phyloP scores from a whole-genome alignment of 2,797 vertebrate species.

The Amniataba percoides region DNA sequence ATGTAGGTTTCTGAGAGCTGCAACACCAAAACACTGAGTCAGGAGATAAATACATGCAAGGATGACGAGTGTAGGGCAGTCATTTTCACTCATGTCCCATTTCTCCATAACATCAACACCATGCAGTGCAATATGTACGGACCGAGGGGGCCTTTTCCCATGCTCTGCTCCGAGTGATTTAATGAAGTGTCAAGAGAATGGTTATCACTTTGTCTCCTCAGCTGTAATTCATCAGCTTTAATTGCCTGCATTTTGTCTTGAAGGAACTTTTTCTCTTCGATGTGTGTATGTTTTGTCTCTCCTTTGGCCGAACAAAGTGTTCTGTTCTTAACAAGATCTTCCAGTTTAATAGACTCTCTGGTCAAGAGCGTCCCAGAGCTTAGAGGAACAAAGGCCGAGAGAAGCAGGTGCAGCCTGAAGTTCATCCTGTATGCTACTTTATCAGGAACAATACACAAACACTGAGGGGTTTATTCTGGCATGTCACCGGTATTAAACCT shows the following conservation, averaged over 20 bases:
- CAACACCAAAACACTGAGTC: conserved; percentile 12
- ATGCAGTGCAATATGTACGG: conserved; percentile 16
- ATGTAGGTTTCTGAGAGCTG: background rate
- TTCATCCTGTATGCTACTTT: conserved; percentile 18
- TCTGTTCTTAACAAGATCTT: conserved; percentile 70
- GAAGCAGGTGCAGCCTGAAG: conserved; percentile 44
- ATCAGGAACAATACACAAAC: conserved; percentile 32
- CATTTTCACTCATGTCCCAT: conserved; percentile 19
- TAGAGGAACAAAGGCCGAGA: conserved; percentile 34
- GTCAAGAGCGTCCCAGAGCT: conserved; percentile 54
- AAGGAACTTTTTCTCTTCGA: conserved; percentile 49
- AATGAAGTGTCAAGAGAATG: conserved; percentile 61
- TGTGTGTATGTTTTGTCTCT: conserved; percentile 52
- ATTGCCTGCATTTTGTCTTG: conserved; percentile 68
- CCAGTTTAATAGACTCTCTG: conserved; percentile 48
- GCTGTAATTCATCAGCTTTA: conserved; percentile 72
- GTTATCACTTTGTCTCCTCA: conserved; percentile 69
- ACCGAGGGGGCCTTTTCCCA: conserved; percentile 43
- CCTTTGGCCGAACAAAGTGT: conserved; percentile 69
- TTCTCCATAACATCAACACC: conserved; percentile 36
- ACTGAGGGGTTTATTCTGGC: conserved; percentile 1
- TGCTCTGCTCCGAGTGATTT: conserved; percentile 53
- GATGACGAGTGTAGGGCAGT: conserved; percentile 25
- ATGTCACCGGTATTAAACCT: conserved; percentile 5
- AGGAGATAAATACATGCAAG: conserved; percentile 16